Conservation (phyloP, 2,888 invertebrate genomes). For the Stegana nigrithorax region DNA sequence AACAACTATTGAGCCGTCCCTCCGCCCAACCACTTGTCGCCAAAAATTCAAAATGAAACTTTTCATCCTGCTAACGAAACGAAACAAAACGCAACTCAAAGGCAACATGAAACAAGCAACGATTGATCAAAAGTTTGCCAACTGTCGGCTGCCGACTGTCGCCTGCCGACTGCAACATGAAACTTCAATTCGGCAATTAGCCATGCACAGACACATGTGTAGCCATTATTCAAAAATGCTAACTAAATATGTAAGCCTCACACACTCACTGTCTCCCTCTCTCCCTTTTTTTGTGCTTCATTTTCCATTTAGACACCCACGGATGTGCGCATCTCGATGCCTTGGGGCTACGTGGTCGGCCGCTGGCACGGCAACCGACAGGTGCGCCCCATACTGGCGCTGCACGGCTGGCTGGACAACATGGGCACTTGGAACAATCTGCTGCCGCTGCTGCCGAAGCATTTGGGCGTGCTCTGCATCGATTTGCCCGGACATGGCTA, state of each 20-base stretch:
- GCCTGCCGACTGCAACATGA: slow-evolving; percentile 4
- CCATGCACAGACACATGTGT: background rate
- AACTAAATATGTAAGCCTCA: slow-evolving; percentile 26
- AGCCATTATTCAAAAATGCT: slow-evolving; percentile 34
- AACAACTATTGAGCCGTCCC: background rate
- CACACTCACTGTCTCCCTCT: background rate
- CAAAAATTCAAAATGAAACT: background rate
- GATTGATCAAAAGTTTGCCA: slow-evolving; percentile 49
- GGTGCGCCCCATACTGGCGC: slow-evolving; percentile 75
- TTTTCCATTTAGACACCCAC: slow-evolving; percentile 59
- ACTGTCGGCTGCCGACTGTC: too few species aligned
- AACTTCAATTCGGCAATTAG: slow-evolving; percentile 18
- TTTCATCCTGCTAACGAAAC: background rate
- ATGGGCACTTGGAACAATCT: slow-evolving; percentile 80
- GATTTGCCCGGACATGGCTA: slow-evolving; percentile 80
- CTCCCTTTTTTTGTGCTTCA: background rate
- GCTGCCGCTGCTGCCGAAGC: slow-evolving; percentile 73
- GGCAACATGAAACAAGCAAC: slow-evolving; percentile 21
- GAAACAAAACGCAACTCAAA: background rate
- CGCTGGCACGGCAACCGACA: slow-evolving; percentile 78
- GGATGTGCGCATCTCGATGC: slow-evolving; percentile 76
- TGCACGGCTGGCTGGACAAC: slow-evolving; percentile 87
- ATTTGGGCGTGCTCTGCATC: slow-evolving; percentile 73
- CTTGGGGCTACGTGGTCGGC: slow-evolving; percentile 78
- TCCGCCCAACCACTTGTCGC: background rate